Evolutionary conservation across 2,113 vertebrate genomes (phyloP).

Genomic region (Apaloderma vittatum): DNA sequence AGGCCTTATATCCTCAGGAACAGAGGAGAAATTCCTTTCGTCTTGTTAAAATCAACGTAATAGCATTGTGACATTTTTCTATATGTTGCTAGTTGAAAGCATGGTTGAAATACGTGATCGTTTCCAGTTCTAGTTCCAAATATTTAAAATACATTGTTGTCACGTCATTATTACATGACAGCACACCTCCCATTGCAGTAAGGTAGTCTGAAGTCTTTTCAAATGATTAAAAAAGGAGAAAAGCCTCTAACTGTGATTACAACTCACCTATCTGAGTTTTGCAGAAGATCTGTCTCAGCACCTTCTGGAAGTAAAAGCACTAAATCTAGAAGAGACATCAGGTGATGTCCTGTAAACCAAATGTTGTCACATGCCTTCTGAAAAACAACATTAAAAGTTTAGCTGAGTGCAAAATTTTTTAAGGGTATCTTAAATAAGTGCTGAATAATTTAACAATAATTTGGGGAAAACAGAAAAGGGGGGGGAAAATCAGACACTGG

Average conservation of each 20-base stretch:
- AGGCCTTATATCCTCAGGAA: background rate
- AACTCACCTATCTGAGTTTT: conserved; percentile 89
- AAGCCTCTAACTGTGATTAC: background rate
- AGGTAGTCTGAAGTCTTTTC: background rate
- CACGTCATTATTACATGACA: background rate
- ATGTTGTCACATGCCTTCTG: conserved; percentile 75
- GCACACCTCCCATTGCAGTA: background rate
- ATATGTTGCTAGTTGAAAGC: background rate
- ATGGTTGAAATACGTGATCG: background rate
- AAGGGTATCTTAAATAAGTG: background rate
- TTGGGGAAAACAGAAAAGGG: background rate
- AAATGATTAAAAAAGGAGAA: background rate
- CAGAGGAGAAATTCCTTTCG: background rate
- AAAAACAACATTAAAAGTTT: conserved; percentile 19
- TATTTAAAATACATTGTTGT: background rate
- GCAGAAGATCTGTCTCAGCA: conserved; percentile 90
- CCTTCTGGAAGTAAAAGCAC: conserved; percentile 88
- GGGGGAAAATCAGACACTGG: background rate
- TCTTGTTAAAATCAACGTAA: background rate
- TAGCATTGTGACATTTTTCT: background rate
- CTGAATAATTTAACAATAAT: background rate
- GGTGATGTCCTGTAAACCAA: conserved; percentile 86
- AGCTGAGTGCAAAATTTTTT: background rate
- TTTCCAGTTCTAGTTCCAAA: background rate
- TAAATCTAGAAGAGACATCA: conserved; percentile 85